Evolutionary conservation across 2,113 vertebrate genomes (phyloP), one percentile per base, ranked within the genome.

Genomic region (Psittacula cyanocephala): DNA sequence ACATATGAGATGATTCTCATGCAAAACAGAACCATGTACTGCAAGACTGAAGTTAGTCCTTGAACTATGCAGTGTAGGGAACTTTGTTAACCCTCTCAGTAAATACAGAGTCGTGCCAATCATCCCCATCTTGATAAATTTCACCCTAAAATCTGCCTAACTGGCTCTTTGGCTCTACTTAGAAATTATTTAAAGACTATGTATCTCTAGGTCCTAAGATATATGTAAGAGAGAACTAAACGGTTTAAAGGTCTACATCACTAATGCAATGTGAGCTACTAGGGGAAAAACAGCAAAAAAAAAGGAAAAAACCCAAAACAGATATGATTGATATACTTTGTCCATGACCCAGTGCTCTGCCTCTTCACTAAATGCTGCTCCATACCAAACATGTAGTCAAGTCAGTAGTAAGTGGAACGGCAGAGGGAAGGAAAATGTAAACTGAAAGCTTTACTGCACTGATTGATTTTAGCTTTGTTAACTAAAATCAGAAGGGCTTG

Each of bases 401-500:
- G 67, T 67, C 28, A 72, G 44, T 52, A 80, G 35, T 31, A 82
- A 86, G 82, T 25, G 25, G 22, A 72, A 69, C 59, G 57, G 29
- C 29, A 88, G 57, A 74, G 13, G 55, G 53, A 89, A 72, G 80
- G 37, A 80, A 85, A 90, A 89, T 69, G 24, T 85, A 65, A 91
- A 69, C 50, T 75, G 68, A 93, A 80, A 52, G 19, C 80, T 96
- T 96, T 96, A 87, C 47, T 89, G 67, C 79, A 89, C 24, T 85
- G 69, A 95, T 35, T 86, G 47, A 95, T 72, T 91, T 49, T 82
- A 80, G 33, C 29, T 94, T 95, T 90, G 29, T 62, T 88, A 90
- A 82, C 18, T 62, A 77, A 95, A 97, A 86, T 96, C 33, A 81
- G 94, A 96, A 94, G 41, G 27, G 12, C 37, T 95, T 92, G 44